Evolutionary conservation across 1,140 invertebrate species (phyloP), one percentile per base, ranked within the genome.

Genomic region (Ladona fulva): DNA sequence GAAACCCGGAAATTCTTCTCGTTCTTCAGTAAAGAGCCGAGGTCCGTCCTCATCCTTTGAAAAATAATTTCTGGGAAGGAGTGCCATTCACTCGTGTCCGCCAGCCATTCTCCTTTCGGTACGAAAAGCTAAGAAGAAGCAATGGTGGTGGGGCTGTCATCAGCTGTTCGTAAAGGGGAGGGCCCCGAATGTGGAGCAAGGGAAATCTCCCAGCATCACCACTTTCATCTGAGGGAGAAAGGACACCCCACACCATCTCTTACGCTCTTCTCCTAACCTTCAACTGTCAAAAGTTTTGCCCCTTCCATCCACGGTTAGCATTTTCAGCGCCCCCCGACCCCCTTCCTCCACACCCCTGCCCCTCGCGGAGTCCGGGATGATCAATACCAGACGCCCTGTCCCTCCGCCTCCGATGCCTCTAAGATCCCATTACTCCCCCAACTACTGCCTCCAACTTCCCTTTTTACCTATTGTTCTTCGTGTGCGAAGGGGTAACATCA

Each of bases 211-310:
- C 1, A 66, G n/a, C 52, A 66, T 19, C 52, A 22, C 52, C 52
- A 66, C 52, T 66, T 66, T 66, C 52, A 66, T 66, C 52, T 12
- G 52, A 66, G n/a, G 52, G 52, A 66, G 52, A 66, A 66, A 66
- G 52, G 52, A 66, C 52, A 66, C 14, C n/a, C 14, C n/a, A 66
- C 52, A 66, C n/a, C 52, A 16, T 19, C 52, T 22, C 52, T 37
- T 37, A 37, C 29, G 29, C 29, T 37, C 29, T 37, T 37, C 29
- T 37, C 29, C 29, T 37, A 37, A 37, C 52, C 52, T 66, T 22
- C 52, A 66, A 66, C n/a, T 66, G 29, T 22, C 52, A 66, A 66
- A 66, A 37, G 16, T 22, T 19, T 66, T 12, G 14, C 52, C 52
- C 52, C 14, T 22, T 22, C 16, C 52, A 16, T 5, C 52, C 12